Conservation (phyloP, 2,113 vertebrate genomes). For the Acanthisitta chloris region DNA sequence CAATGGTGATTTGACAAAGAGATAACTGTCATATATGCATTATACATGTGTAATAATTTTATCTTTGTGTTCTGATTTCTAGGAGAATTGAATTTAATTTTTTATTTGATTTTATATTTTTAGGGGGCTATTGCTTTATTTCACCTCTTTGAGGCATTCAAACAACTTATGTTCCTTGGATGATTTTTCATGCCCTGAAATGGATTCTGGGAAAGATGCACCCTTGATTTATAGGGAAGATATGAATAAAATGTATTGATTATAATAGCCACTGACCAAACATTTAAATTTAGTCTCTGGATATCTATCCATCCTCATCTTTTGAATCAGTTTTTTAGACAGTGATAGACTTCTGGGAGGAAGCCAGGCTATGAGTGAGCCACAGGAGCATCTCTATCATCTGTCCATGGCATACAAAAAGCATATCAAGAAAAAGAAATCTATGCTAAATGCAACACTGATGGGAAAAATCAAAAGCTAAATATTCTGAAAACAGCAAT, state of each 20-base stretch:
- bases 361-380: neutral
- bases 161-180: neutral
- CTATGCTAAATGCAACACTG: neutral
- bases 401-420: neutral
- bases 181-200: neutral
- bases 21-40: neutral
- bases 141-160: neutral
- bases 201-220: neutral
- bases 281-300: neutral
- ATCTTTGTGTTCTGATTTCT: neutral
- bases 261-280: neutral
- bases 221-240: neutral
- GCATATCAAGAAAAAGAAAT: rapidly evolving
- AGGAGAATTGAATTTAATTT: neutral
- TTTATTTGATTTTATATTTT: neutral
- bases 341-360: neutral
- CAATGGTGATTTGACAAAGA: neutral
- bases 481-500: neutral
- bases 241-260: neutral
- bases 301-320: neutral
- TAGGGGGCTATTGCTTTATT: neutral
- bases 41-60: neutral
- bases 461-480: neutral
- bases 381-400: neutral
- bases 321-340: neutral